Conservation (phyloP, 2,888 invertebrate species). For the Taenaris catops region DNA sequence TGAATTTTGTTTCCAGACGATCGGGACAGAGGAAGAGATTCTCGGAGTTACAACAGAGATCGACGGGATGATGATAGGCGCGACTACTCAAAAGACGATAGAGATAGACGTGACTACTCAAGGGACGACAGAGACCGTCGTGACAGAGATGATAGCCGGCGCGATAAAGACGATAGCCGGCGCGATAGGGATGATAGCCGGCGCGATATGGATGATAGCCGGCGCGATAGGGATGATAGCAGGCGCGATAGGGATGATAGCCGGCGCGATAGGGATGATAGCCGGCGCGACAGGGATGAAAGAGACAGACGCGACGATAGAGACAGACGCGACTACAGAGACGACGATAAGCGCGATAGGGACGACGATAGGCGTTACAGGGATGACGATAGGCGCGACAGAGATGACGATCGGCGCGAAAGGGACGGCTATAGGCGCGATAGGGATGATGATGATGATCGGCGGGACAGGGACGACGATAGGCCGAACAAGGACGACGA, state of each 20-base stretch:
- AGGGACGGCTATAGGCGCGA: constrained; percentile 26
- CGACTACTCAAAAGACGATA: constrained; percentile 24
- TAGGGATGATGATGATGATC: constrained; percentile 25
- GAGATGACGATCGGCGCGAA: constrained; percentile 27
- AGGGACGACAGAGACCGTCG: constrained; percentile 33
- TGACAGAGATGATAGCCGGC: constrained; percentile 43
- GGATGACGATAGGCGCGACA: constrained; percentile 23
- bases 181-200: constrained; percentile 26
- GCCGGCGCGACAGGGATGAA: constrained; percentile 17
- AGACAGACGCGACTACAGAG: constrained; percentile 31
- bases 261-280: no score
- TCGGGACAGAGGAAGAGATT: constrained; percentile 50
- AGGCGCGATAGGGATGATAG: constrained; percentile 16
- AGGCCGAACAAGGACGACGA: constrained; percentile 24
- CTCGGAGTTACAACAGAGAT: constrained; percentile 59
- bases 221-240: constrained; percentile 23
- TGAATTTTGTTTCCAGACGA: constrained; percentile 43
- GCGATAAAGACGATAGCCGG: constrained; percentile 29
- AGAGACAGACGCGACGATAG: constrained; percentile 26
- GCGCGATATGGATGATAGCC: constrained; percentile 26
- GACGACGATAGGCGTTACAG: constrained; percentile 26
- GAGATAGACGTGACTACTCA: constrained; percentile 30
- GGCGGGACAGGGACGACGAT: constrained; percentile 28
- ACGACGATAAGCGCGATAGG: constrained; percentile 28
- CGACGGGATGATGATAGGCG: constrained; percentile 35